phyloP scores from a whole-genome alignment of 2,888 invertebrate species.

The Tuta absoluta region DNA sequence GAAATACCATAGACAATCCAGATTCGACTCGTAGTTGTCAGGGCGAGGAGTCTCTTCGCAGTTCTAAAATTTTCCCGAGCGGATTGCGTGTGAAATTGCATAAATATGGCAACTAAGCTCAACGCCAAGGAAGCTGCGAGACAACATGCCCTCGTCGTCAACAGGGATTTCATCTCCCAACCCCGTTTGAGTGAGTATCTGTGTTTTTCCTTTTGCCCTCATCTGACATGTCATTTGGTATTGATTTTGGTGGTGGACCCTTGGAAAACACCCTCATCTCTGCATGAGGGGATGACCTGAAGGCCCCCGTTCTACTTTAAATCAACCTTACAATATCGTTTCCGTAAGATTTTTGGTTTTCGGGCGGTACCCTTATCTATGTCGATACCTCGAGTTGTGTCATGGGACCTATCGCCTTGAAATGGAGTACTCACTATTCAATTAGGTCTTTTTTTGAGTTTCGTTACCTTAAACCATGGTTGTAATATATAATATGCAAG shows the following conservation, averaged over 20 bases:
- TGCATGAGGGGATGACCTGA: neutral
- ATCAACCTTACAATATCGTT: neutral
- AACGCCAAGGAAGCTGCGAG: slow-evolving; percentile 80
- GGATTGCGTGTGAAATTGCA: slow-evolving; percentile 67
- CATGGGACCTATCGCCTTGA: slow-evolving; percentile 19
- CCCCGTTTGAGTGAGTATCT: slow-evolving; percentile 95
- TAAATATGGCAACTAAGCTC: slow-evolving; percentile 66
- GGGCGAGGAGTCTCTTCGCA: slow-evolving; percentile 72
- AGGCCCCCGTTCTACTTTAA: neutral
- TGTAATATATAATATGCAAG: no score
- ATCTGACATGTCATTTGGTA: slow-evolving; percentile 64
- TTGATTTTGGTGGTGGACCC: slow-evolving; percentile 59
- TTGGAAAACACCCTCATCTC: neutral
- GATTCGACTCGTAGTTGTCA: slow-evolving; percentile 75
- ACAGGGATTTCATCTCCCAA: slow-evolving; percentile 98
- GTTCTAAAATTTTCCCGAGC: slow-evolving; percentile 70
- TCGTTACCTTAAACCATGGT: neutral
- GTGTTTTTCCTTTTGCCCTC: slow-evolving; percentile 35
- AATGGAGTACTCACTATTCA: neutral
- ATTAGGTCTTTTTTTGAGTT: slow-evolving; percentile 12
- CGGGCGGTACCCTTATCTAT: slow-evolving; percentile 4
- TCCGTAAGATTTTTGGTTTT: neutral
- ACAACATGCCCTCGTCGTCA: slow-evolving; percentile 94
- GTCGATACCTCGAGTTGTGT: neutral
- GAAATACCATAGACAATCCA: slow-evolving; percentile 76